Conservation (phyloP, 2,888 invertebrate genomes). For the Cantharis rufa region DNA sequence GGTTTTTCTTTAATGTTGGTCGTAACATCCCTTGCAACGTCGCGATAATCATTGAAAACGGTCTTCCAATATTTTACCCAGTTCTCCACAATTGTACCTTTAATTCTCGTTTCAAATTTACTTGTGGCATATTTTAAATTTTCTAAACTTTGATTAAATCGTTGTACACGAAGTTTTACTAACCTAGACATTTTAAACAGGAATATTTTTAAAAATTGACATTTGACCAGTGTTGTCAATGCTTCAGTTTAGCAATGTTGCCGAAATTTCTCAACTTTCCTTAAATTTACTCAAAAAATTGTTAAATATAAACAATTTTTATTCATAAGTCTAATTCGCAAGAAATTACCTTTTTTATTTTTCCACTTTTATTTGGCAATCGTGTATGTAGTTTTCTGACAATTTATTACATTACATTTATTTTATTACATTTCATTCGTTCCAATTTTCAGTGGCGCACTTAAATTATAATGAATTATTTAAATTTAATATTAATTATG, state of each 20-base stretch:
- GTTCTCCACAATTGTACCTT: slow-evolving; percentile 69
- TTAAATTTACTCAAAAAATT: no score
- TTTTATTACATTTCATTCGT: no score
- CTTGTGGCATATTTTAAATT: neutral
- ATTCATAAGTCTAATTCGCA: no score
- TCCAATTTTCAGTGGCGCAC: no score
- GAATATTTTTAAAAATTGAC: neutral
- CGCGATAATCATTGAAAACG: slow-evolving; percentile 76
- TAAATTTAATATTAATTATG: neutral
- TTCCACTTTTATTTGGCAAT: no score
- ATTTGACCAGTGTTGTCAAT: no score
- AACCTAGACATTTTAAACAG: neutral
- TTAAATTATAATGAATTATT: neutral
- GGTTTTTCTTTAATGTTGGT: slow-evolving; percentile 72
- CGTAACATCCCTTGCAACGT: slow-evolving; percentile 68
- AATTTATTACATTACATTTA: no score
- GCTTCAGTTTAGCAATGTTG: no score
- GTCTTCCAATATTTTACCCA: slow-evolving; percentile 79
- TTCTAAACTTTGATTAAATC: neutral
- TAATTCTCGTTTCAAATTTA: slow-evolving; percentile 58
- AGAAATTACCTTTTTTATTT: no score
- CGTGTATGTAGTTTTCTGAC: no score
- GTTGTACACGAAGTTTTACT: neutral
- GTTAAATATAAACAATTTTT: no score
- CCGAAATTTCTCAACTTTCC: no score